Percentiles rank a stretch among this genome's conserved stretches.
Evolutionary conservation across 1,140 invertebrate genomes (phyloP).

Genomic region (Platyscapa corneri): DNA sequence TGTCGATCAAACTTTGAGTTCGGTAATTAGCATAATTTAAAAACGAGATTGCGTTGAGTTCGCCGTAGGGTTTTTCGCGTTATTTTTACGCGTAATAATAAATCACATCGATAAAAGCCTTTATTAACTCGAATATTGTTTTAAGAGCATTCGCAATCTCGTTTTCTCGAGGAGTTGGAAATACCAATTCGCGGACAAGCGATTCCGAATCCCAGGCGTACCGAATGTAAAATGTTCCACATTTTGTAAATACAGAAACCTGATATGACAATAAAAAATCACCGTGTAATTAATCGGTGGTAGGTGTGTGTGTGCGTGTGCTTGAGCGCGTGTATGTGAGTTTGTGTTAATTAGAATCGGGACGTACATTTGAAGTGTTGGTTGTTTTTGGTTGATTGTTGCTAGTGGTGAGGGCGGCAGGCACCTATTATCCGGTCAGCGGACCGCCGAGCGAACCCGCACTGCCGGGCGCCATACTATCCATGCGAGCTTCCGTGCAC

Average conservation of each 20-base stretch:
- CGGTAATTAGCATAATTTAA: no score
- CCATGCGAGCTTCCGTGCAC: slow-evolving; percentile 76
- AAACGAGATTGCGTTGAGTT: no score
- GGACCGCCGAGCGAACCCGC: slow-evolving; percentile 79
- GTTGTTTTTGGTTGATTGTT: slow-evolving; percentile 78
- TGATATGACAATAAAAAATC: neutral
- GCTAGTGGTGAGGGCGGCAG: slow-evolving; percentile 93
- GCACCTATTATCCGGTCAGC: slow-evolving; percentile 94
- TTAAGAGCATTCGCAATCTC: no score
- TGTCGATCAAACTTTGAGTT: no score
- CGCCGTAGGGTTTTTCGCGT: no score
- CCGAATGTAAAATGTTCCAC: neutral
- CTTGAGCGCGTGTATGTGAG: neutral
- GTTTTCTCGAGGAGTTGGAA: no score
- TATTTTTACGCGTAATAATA: no score
- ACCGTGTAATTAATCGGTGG: neutral
- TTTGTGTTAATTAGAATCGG: slow-evolving; percentile 60
- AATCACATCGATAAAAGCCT: no score
- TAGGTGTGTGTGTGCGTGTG: slow-evolving; percentile 18
- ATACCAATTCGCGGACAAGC: no score
- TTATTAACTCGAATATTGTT: no score
- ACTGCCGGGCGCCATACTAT: slow-evolving; percentile 75
- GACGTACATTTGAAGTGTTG: slow-evolving; percentile 75
- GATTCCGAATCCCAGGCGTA: neutral
- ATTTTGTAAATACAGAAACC: neutral